Base-by-base conservation (phyloP, 2,888 invertebrate species). In the Pterostichus niger region DNA sequence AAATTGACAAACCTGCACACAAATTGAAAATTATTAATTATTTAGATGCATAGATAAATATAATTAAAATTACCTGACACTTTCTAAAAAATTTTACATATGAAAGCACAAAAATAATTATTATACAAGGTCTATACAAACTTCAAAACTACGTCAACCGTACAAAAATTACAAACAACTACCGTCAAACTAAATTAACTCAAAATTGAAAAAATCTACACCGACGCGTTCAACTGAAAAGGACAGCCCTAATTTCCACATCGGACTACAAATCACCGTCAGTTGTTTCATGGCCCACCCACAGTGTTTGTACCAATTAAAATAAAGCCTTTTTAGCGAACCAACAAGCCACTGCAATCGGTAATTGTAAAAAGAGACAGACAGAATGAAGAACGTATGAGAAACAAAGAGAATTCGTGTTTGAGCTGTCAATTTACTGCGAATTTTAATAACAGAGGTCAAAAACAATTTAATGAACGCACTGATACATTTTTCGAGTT, bases 271-370 rank as follows among this genome's bases (percentile, higher is more conserved):
- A 73, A 73, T 73, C 24, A 73, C 46, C 46, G 46, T 40, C 49
- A 49, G 5, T 49, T 49, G 73, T 15, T 40, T 40, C 73, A n/a
- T 15, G 73, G 44, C 11, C 73, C 73, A 73, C 73, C 73, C 73
- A 73, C 73, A 3, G 40, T 9, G 73, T 44, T 40, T 46, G 46
- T 44, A 40, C 73, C 73, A 73, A 73, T 73, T 73, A 73, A 73
- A 73, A 73, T 46, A 73, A 73, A 49, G 49, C 49, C 49, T 49
- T 49, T 49, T 49, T 49, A 49, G 49, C 49, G 49, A 49, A 49
- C 10, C 49, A 49, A 49, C 11, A 49, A 49, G 49, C 9, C 13
- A n/a, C 49, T 13, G 13, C 49, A 49, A 9, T 11, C 49, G 49
- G 49, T 49, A 49, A 49, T 49, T 49, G 49, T 49, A 49, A 49